phyloP scores from a whole-genome alignment of 2,888 invertebrate genomes.

The Maniola hyperantus region DNA sequence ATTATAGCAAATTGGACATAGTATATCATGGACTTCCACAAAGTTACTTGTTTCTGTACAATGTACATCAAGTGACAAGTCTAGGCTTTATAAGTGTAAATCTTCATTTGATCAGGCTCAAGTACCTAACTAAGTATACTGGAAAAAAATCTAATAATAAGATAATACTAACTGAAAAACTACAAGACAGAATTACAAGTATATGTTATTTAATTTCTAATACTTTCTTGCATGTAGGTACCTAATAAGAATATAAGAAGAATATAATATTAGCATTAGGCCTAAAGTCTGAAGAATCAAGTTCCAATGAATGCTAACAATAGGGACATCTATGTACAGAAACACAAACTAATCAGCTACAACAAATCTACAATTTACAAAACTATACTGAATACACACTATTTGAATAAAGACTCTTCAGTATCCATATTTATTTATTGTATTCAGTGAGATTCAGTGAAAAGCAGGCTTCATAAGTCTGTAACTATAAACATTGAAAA shows the following conservation, averaged over 20 bases:
- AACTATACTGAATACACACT: background rate
- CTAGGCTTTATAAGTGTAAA: no score
- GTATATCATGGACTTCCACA: no score
- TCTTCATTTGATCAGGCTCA: no score
- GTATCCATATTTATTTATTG: background rate
- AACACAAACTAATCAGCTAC: background rate
- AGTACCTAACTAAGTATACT: no score
- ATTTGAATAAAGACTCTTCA: background rate
- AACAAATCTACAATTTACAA: background rate
- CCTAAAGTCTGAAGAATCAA: background rate
- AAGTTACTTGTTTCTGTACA: no score
- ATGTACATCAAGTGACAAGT: no score
- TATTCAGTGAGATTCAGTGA: background rate
- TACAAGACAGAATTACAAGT: no score
- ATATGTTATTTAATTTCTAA: no score
- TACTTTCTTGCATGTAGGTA: no score
- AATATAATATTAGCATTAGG: background rate
- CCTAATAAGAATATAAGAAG: background rate
- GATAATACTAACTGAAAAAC: no score
- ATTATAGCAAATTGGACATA: no score
- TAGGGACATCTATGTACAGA: constrained; percentile 6
- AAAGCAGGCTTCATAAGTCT: background rate
- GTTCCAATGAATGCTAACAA: background rate
- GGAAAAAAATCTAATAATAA: no score
- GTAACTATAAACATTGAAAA: constrained; percentile 5